Base-by-base conservation (phyloP, 2,113 vertebrate genomes). In the Pollimyrus isidori region DNA sequence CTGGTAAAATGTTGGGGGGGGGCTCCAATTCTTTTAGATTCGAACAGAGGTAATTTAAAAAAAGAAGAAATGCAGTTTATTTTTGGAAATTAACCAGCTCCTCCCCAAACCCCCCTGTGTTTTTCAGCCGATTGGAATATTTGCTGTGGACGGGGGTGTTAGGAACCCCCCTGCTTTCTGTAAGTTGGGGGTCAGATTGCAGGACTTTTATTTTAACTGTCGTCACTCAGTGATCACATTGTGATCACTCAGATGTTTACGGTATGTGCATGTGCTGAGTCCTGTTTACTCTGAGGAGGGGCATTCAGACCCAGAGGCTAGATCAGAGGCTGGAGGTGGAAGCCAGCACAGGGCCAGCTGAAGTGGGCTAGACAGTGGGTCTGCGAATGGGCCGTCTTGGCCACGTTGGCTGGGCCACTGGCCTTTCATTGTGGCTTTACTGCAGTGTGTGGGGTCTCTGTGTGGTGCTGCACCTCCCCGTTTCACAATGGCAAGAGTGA, bases 401-500 rank as follows among this genome's bases (percentile, higher is more conserved):
- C 30, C 19, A 26, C 23, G 50, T 13, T 2, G 11, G 26, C 26
- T 35, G 26, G 15, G 76, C 42, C 49, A 11, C 69, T n/a, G 15
- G 86, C 46, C 73, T 46, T 65, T 3, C 45, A 15, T 84, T 76
- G 23, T 83, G 52, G 69, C 87, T 87, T 82, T 82, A 45, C 35
- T 2, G 5, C 42, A 45, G 45, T 48, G 45, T 84, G 39, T 23
- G 35, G 73, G 73, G 82, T 45, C 82, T 26, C 53, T 7, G 23
- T 45, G 65, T 26, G 45, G 69, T 56, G 69, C n/a, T 91, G 13
- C 42, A 4, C 7, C 3, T 45, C 84, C 62, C 58, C 23, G 7
- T 21, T 6, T 21, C 1, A 58, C 87, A 89, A 88, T 87, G 88
- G 86, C 69, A 89, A 84, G 42, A 48, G 82, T 48, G 45, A 90